Conservation (phyloP, 2,888 invertebrate species). For the Prosapia bicincta region DNA sequence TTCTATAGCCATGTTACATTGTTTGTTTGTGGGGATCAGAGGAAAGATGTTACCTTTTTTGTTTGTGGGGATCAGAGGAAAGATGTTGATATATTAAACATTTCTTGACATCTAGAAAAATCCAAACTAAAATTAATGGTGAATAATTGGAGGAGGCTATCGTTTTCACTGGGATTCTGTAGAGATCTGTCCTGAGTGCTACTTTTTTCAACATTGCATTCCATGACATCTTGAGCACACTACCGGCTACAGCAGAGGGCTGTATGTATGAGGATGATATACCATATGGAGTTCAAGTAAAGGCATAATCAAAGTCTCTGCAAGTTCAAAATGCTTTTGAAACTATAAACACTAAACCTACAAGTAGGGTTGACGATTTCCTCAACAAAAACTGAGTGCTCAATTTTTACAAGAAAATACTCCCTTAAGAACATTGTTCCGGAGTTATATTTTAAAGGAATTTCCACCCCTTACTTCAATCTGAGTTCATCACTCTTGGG, state of each 20-base stretch:
- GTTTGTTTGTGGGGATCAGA: too few species aligned
- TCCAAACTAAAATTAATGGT: not conserved
- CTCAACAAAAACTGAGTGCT: too few species aligned
- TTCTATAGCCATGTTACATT: not conserved
- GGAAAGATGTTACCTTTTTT: not conserved
- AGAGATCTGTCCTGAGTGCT: not conserved
- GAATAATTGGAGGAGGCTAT: not conserved
- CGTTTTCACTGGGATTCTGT: not conserved
- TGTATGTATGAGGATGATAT: too few species aligned
- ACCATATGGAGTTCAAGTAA: not conserved
- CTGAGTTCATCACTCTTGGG: not conserved
- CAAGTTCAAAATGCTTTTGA: too few species aligned
- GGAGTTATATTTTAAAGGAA: not conserved
- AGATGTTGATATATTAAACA: not conserved
- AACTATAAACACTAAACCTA: not conserved
- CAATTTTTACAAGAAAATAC: too few species aligned
- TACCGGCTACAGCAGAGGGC: not conserved
- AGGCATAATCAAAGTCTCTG: not conserved
- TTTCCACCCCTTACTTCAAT: not conserved
- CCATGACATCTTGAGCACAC: not conserved
- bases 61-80: too few species aligned
- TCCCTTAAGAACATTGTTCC: not conserved
- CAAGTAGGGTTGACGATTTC: not conserved
- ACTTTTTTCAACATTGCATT: too few species aligned
- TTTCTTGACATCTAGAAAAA: not conserved